Evolutionary conservation across 1,140 invertebrate genomes (phyloP).

Genomic region (Megalopta genalis): DNA sequence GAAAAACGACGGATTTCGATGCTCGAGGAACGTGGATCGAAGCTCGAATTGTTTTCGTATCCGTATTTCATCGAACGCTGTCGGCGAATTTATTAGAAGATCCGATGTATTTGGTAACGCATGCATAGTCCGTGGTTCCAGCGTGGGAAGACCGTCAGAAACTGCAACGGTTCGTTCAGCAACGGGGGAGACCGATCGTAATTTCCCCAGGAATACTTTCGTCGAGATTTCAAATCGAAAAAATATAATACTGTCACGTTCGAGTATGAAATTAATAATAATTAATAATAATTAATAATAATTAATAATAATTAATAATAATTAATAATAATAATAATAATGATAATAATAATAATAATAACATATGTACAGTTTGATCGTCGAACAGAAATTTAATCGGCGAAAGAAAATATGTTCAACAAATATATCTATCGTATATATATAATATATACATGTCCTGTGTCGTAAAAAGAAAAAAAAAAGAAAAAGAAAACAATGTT

Average conservation of each 20-base stretch:
- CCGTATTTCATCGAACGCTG: no score
- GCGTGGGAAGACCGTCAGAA: background rate
- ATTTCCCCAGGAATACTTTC: background rate
- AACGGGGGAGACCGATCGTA: background rate
- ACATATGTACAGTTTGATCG: constrained; percentile 16
- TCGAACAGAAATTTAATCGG: constrained; percentile 15
- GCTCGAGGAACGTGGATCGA: no score
- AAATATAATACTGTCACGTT: constrained; percentile 35
- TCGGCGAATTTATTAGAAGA: background rate
- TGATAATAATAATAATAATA: constrained; percentile 14
- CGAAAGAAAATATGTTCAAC: constrained; percentile 38
- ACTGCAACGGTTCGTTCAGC: background rate
- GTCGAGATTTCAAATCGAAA: background rate
- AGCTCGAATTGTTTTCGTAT: no score
- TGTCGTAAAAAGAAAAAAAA: no score
- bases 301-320: constrained; percentile 23
- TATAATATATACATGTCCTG: background rate
- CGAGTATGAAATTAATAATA: constrained; percentile 26
- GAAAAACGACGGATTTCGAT: no score
- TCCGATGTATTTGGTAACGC: background rate
- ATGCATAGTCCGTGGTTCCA: background rate
- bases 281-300: no score
- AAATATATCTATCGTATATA: constrained; percentile 3
- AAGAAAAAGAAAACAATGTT: no score
- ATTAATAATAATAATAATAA: constrained; percentile 20